These are phyloP conservation scores for Brachyrhaphis roseni DNA, from an alignment of 2,797 vertebrate genomes.

Conservation along the genomic window DNA sequence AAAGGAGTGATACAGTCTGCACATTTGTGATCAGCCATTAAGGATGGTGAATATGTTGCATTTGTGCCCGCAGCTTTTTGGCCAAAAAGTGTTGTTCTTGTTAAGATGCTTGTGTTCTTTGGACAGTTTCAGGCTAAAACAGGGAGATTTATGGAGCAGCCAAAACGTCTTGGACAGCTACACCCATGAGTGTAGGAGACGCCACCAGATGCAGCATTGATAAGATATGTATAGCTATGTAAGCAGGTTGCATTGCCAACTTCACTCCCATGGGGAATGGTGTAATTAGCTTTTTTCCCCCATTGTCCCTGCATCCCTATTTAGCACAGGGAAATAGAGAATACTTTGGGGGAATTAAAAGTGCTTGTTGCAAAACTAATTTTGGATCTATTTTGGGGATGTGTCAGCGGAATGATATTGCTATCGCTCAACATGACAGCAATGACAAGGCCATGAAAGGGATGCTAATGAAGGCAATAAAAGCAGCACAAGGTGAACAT, in stretches of 20 bases:
- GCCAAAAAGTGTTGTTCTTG: slow-evolving; percentile 1
- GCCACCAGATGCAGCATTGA: slow-evolving; percentile 63
- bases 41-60: neutral
- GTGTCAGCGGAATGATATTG: slow-evolving; percentile 49
- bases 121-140: slow-evolving; percentile 41
- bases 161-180: slow-evolving; percentile 51
- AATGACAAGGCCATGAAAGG: slow-evolving; percentile 60
- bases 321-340: slow-evolving; percentile 63
- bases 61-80: slow-evolving; percentile 10
- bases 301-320: slow-evolving; percentile 55
- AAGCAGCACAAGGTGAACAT: slow-evolving; percentile 62
- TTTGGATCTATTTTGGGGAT: slow-evolving; percentile 71
- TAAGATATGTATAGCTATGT: slow-evolving; percentile 63
- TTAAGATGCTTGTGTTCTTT: slow-evolving; percentile 26
- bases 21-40: neutral
- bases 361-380: slow-evolving; percentile 64
- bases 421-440: slow-evolving; percentile 52
- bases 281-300: slow-evolving; percentile 69
- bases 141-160: slow-evolving; percentile 57
- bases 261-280: slow-evolving; percentile 49
- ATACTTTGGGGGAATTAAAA: slow-evolving; percentile 72
- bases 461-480: slow-evolving; percentile 73
- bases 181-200: slow-evolving; percentile 58
- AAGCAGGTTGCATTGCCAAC: slow-evolving; percentile 70
- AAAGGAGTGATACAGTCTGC: neutral